Percentiles rank a stretch among this genome's conserved stretches.
These are phyloP conservation scores for Oxycera nigricornis DNA, from an alignment of 2,888 invertebrate species.

Conservation along the genomic window DNA sequence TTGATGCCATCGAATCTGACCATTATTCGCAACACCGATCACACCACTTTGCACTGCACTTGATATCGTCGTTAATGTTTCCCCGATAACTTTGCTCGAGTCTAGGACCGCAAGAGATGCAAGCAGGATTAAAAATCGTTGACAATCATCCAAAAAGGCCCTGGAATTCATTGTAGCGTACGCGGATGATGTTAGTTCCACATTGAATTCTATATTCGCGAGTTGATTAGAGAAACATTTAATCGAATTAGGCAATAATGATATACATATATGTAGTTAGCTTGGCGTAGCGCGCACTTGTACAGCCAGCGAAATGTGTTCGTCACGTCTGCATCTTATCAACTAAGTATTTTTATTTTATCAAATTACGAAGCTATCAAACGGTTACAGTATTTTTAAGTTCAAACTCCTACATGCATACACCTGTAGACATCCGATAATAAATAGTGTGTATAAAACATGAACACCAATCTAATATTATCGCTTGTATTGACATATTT, in stretches of 20 bases:
- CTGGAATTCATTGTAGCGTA: not conserved
- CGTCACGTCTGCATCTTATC: conserved; percentile 40
- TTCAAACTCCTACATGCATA: conserved; percentile 38
- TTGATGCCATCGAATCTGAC: too few species aligned
- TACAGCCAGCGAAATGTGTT: conserved; percentile 23
- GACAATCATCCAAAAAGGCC: not conserved
- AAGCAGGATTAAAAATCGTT: not conserved
- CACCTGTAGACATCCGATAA: conserved; percentile 4
- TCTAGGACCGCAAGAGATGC: not conserved
- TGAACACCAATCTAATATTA: conserved; percentile 30
- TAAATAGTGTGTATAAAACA: conserved; percentile 32
- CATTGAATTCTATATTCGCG: not conserved
- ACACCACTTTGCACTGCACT: too few species aligned
- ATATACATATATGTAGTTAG: not conserved
- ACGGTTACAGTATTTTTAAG: conserved; percentile 20
- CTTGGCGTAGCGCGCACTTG: not conserved
- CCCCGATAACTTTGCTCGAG: too few species aligned
- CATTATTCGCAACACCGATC: too few species aligned
- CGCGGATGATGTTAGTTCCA: not conserved
- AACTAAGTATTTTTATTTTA: conserved; percentile 35
- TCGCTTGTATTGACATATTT: conserved; percentile 35
- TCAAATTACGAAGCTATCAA: conserved; percentile 36
- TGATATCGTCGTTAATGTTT: too few species aligned
- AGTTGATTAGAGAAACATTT: conserved; percentile 9
- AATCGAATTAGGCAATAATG: conserved; percentile 12